Conservation (phyloP, 1,140 invertebrate genomes). For the Amphibalanus amphitrite region DNA sequence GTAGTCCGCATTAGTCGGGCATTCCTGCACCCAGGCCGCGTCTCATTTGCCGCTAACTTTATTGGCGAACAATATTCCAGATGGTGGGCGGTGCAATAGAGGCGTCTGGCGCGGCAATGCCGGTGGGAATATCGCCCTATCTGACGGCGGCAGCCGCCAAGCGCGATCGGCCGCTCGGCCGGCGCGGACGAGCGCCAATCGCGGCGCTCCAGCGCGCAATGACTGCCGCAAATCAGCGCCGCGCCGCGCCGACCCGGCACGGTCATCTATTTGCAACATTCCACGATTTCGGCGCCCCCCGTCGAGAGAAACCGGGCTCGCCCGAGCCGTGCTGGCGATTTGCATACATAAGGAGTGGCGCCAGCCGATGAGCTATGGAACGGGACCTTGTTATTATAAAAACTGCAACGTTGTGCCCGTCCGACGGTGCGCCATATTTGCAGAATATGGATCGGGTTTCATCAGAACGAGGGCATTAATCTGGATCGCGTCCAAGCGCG, state of each 20-base stretch:
- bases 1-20: neutral
- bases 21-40: neutral
- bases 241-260: too few species aligned
- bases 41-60: neutral
- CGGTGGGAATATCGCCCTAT: neutral
- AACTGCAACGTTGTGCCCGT: neutral
- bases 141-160: neutral
- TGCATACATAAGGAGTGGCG: neutral
- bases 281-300: neutral
- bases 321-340: neutral
- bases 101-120: neutral
- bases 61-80: neutral
- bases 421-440: neutral
- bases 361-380: neutral
- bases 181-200: neutral
- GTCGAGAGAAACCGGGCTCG: neutral
- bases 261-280: neutral
- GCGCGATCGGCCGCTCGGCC: too few species aligned
- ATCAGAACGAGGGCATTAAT: neutral
- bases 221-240: neutral
- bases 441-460: neutral
- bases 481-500: neutral
- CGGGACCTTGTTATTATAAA: neutral
- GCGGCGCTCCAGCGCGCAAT: neutral
- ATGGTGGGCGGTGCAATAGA: neutral